Evolutionary conservation across 2,888 invertebrate species (phyloP).

Genomic region (Lasius fuliginosus): DNA sequence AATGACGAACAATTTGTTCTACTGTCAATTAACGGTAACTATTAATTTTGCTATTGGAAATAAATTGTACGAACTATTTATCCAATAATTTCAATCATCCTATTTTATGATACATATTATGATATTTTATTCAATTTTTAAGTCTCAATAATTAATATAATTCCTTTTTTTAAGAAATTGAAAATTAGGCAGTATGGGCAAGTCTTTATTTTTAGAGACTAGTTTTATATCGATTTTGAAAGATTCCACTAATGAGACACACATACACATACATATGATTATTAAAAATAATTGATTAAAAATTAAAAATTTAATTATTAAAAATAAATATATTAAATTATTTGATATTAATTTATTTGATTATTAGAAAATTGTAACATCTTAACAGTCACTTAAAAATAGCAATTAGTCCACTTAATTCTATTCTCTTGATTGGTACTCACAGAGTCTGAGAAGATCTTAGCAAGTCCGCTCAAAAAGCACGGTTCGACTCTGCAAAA

Average conservation of each 20-base stretch:
- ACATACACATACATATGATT: background rate
- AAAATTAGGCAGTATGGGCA: background rate
- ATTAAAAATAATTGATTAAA: background rate
- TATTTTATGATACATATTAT: background rate
- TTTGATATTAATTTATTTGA: background rate
- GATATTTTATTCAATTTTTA: conserved; percentile 4
- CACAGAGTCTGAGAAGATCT: background rate
- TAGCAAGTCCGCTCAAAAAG: background rate
- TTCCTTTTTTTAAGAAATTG: background rate
- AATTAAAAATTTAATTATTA: background rate
- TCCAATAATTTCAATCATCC: background rate
- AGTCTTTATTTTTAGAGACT: background rate
- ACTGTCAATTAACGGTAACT: conserved; percentile 21
- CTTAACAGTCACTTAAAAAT: background rate
- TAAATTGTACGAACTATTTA: conserved; percentile 5
- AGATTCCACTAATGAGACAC: background rate
- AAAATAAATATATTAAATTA: conserved; percentile 10
- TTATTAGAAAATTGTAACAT: background rate
- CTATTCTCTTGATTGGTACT: background rate
- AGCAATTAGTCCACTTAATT: background rate
- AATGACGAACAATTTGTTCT: conserved; percentile 2
- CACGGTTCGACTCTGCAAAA: background rate
- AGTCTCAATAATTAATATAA: background rate
- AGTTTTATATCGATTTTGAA: background rate
- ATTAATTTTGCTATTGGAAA: conserved; percentile 1